Base-by-base conservation (phyloP, 2,113 vertebrate genomes). In the Paramisgurnus dabryanus region DNA sequence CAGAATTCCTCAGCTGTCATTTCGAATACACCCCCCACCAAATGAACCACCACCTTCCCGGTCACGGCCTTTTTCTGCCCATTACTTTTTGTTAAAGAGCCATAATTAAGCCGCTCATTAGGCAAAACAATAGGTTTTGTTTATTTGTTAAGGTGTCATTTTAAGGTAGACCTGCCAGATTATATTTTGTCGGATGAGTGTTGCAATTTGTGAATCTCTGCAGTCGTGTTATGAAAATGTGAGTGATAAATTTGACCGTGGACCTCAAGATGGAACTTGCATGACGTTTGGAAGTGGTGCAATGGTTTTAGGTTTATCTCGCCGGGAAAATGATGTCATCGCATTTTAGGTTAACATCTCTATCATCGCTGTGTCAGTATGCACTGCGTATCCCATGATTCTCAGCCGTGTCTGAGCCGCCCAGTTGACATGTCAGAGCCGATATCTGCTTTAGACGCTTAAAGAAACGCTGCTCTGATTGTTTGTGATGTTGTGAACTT, bases 1-100 rank as follows among this genome's bases (percentile, higher is more conserved):
- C 84, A 86, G 90, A 94, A 94, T 96, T 95, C 92, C 92, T 95
- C 94, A 96, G 94, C 94, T 96, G 94, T 94, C 93, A 93, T 85
- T 89, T 93, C 12, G 12, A 53, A 15, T 58, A 89, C 81, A 88
- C 86, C 80, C 91, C 88, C 86, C 78, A 74, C 82, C 7, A 64
- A 75, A 76, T 50, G 7, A 49, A 8, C 27, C 50, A 65, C 71
- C 80, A 79, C 83, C 76, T 87, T 79, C 64, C 53, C 58, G 61
- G 78, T 64, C 58, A 64, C 17, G 9, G 5, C 4, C 2, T 64
- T 65, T 66, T 47, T 50, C 68, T 0, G 4, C 3, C 9, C 45
- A 15, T 49, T 11, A 66, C 39, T 27, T 18, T 27, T 22, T 13
- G 41, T 0, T 22, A 39, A 49, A 64, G 41, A 73, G 11, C 39